Base-by-base conservation (phyloP, 2,888 invertebrate species). In the Caenorhabditis macrosperma region DNA sequence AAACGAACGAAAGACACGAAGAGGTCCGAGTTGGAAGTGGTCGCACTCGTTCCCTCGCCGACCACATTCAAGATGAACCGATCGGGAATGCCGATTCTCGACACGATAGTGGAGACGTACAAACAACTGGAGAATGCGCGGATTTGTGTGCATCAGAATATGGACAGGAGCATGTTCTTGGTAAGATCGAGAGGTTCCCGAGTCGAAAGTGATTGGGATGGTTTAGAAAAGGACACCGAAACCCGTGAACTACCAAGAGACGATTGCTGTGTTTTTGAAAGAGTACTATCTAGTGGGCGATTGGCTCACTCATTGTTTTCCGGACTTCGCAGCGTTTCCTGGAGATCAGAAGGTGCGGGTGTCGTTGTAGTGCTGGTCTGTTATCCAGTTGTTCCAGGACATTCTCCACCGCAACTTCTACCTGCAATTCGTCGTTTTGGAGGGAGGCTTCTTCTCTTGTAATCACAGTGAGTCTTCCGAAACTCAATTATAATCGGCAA, bases 271-370 rank as follows among this genome's bases (percentile, higher is more conserved):
- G 2, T 76, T 77, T 17, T 30, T 71, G 33, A 81, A 80, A 38
- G 82, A 82, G 22, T 67, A 75, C 44, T 66, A 78, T 15, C 46
- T 82, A 15, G 75, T 82, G 5, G 81, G 78, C 4, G 84, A 84
- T 50, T 82, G 82, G 66, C 41, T 84, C 0, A 55, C 76, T 0
- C 71, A 76, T 24, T 77, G 81, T 22, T 82, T 76, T 28, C 81
- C 82, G 0, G 79, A 79, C 4, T 81, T 84, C 20, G 60, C 28
- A 1, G 44, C 9, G 0, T 38, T 82, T 12, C 67, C 67, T 9
- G 24, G 48, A 0, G 81, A 78, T 26, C 84, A 84, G 35, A 84
- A 81, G n/a, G n/a, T n/a, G n/a, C n/a, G n/a, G n/a, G n/a, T n/a
- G n/a, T n/a, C n/a, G n/a, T n/a, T n/a, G n/a, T n/a, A n/a, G n/a